Evolutionary conservation across 2,888 invertebrate species (phyloP), one percentile per base, ranked within the genome.

Genomic region (Polia nebulosa): DNA sequence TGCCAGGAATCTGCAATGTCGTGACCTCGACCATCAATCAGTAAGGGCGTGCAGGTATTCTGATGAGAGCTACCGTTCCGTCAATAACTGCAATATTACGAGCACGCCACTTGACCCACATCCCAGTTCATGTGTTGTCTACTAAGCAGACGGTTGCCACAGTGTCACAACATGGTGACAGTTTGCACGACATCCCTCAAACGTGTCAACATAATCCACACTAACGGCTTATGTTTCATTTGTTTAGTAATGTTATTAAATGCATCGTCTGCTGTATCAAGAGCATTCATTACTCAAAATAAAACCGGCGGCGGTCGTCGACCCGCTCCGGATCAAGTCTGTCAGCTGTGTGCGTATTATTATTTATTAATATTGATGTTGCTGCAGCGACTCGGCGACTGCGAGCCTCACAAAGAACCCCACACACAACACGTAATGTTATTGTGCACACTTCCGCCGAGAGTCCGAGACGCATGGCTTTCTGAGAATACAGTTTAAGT

Each of bases 381-480:
- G 45, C 34, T 22, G 22, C 15, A 29, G 45, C 51, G 39, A n/a
- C 52, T 9, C 2, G n/a, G 5, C 17, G 13, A 6, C n/a, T 27
- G 15, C 22, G n/a, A 47, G 20, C 13, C 45, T 17, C 32, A 27
- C 22, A 45, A 45, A 45, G 29, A 51, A n/a, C 36, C n/a, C 15
- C 41, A 45, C 49, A 60, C n/a, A n/a, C n/a, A n/a, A n/a, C n/a
- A 64, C 32, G 9, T 22, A 32, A 41, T 49, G 47, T 57, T 64
- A 44, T n/a, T 34, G 74, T 57, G 67, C 20, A 17, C 17, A 44
- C 52, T 52, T 76, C 60, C 75, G 75, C n/a, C 39, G 58, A 44
- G 25, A 20, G 39, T 20, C 4, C 20, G 39, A 7, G 17, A 5
- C 29, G 25, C 15, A 8, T n/a, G 41, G 34, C 32, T 25, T 63